Evolutionary conservation across 2,797 vertebrate species (phyloP).

Genomic region (Chelonia mydas): DNA sequence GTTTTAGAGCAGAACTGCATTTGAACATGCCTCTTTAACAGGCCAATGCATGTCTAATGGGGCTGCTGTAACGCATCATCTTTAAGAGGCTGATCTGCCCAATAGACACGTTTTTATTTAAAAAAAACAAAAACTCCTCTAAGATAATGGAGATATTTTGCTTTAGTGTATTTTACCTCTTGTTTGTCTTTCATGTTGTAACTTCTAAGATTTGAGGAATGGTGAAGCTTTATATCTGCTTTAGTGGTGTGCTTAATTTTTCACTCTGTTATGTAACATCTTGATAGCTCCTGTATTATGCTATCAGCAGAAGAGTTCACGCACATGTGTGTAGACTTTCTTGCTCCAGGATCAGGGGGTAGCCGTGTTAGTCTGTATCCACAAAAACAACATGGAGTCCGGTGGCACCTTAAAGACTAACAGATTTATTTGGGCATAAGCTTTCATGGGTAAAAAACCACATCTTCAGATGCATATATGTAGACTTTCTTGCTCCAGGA

Average conservation of each 20-base stretch:
- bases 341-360: not conserved
- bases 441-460: no score
- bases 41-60: not conserved
- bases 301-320: not conserved
- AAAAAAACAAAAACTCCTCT: not conserved
- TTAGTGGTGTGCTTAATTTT: slow-evolving; percentile 8
- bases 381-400: no score
- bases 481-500: not conserved
- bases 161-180: not conserved
- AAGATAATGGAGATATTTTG: slow-evolving; percentile 15
- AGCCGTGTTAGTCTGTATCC: no score
- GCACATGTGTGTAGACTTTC: not conserved
- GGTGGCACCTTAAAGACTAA: no score
- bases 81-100: not conserved
- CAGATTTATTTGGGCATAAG: no score
- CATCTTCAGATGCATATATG: not conserved
- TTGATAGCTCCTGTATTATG: slow-evolving; percentile 10
- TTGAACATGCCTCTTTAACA: slow-evolving; percentile 24
- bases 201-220: not conserved
- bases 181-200: slow-evolving; percentile 10
- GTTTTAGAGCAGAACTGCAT: not conserved
- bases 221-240: not conserved
- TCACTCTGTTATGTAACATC: slow-evolving; percentile 9
- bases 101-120: not conserved
- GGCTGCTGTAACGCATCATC: not conserved